Base-by-base conservation (phyloP, 2,797 vertebrate genomes). In the Acrocephalus scirpaceus region DNA sequence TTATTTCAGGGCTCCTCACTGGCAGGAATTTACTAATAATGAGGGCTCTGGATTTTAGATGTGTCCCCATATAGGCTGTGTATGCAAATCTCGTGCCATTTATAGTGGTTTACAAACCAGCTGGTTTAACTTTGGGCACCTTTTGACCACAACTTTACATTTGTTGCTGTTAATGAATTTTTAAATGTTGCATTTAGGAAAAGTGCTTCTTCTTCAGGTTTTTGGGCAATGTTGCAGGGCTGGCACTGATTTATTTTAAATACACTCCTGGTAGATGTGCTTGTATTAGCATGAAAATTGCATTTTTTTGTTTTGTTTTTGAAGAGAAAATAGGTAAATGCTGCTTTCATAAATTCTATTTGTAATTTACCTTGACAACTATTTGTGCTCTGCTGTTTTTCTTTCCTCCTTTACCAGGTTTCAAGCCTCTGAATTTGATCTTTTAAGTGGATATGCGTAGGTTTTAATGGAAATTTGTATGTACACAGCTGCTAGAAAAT, bases 401-500 rank as follows among this genome's bases (percentile, higher is more conserved):
- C 44, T 56, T 67, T 73, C 36, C 51, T 90, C 36, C 70, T 75
- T 70, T 70, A 34, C 29, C 32, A 56, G 14, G 8, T 78, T 84
- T 88, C 73, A 90, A 86, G 48, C 20, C 86, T 78, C 29, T 23
- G 23, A 75, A 48, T 77, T 54, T 70, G 47, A 70, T 89, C 34
- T 92, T 91, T 66, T 80, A 80, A 80, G 50, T 65, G 45, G 65
- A 21, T 60, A n/a, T 26, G 11, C 42, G 42, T 45, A 61, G 75
- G 54, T 75, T 91, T 93, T 90, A 11, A 72, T 92, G 76, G 87
- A 88, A 90, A 86, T 81, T 70, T 87, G 22, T 79, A 42, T 69
- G 69, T 80, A 65, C 44, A 5, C 92, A 96, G 85, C 92, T 94
- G 92, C 81, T 95, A 64, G 86, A 90, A 84, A 92, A 54, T 72